Evolutionary conservation across 2,113 vertebrate genomes (phyloP).

Genomic region (Egretta garzetta): DNA sequence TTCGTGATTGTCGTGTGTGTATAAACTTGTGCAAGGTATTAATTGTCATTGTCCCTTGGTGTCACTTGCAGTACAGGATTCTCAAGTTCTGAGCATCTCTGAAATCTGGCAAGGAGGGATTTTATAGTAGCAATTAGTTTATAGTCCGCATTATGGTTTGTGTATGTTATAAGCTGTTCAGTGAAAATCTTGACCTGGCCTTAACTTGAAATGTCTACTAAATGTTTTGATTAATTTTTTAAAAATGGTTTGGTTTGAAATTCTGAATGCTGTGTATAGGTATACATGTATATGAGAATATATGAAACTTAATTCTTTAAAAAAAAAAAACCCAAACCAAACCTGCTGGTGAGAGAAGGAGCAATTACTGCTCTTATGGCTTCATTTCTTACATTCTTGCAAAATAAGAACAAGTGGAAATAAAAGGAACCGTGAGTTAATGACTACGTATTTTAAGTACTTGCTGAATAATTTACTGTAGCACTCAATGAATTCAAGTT

Average conservation of each 20-base stretch:
- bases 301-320: not conserved
- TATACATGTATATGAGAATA: not conserved
- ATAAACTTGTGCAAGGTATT: not conserved
- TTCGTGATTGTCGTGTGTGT: not conserved
- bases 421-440: conserved; percentile 7
- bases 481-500: conserved; percentile 22
- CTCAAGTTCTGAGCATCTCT: not conserved
- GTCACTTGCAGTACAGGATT: not conserved
- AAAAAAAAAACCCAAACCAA: not conserved
- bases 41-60: not conserved
- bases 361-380: not conserved
- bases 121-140: not conserved
- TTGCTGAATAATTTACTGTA: conserved; percentile 46
- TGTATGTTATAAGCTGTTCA: not conserved
- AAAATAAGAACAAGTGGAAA: conserved; percentile 4
- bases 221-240: not conserved
- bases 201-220: not conserved
- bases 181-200: not conserved
- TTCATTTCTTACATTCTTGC: not conserved
- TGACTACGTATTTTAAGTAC: not conserved
- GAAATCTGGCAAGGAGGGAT: not conserved
- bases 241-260: not conserved
- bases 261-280: not conserved
- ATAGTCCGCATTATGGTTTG: not conserved
- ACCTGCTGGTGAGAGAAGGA: not conserved